Evolutionary conservation across 2,888 invertebrate species (phyloP).

Genomic region (Lycaena phlaeas): DNA sequence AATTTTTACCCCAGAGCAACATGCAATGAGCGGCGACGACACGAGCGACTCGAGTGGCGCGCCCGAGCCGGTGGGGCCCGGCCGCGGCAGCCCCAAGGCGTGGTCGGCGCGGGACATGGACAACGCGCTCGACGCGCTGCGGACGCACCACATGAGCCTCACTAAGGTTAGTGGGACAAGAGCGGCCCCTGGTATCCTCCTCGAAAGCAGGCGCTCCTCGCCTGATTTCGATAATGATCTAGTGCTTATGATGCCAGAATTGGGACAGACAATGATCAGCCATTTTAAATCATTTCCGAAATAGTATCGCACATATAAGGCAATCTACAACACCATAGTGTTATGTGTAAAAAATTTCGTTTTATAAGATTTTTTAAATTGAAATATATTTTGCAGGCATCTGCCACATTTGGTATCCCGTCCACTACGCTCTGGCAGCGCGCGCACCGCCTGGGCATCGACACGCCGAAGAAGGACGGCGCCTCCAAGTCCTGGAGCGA

Average conservation of each 20-base stretch:
- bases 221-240: too few species aligned
- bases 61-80: slow-evolving; percentile 28
- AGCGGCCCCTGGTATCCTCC: too few species aligned
- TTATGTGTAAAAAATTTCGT: not conserved
- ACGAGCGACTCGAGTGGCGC: slow-evolving; percentile 49
- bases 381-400: too few species aligned
- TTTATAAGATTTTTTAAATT: too few species aligned
- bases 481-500: slow-evolving; percentile 91
- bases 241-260: too few species aligned
- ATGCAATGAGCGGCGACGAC: slow-evolving; percentile 47
- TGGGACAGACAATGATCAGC: too few species aligned
- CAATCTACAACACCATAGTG: too few species aligned
- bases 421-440: slow-evolving; percentile 94
- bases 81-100: slow-evolving; percentile 79
- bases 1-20: slow-evolving; percentile 34
- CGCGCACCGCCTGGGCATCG: slow-evolving; percentile 90
- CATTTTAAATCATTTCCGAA: too few species aligned
- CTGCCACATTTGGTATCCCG: slow-evolving; percentile 89
- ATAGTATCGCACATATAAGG: too few species aligned
- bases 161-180: slow-evolving; percentile 79
- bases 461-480: slow-evolving; percentile 92
- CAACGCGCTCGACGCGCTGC: slow-evolving; percentile 86
- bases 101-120: slow-evolving; percentile 95
- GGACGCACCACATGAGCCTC: slow-evolving; percentile 90
- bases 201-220: not conserved